Percentiles rank a stretch among this genome's conserved stretches.
phyloP scores from a whole-genome alignment of 1,140 invertebrate species.

The Drosophila hydei region DNA sequence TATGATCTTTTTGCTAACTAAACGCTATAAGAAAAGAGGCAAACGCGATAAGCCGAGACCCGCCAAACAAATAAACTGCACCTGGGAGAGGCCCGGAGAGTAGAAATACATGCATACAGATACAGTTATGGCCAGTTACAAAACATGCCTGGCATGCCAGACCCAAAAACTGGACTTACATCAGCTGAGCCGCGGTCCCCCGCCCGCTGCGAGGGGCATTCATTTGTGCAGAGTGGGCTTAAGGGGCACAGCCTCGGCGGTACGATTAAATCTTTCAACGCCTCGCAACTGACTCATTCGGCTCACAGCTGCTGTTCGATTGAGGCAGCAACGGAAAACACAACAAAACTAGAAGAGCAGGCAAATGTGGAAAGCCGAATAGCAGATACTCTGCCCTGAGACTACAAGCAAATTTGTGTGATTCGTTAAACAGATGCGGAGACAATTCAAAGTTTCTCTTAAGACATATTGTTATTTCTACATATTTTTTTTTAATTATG shows the following conservation, averaged over 20 bases:
- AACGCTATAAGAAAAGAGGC: not conserved
- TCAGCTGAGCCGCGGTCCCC: not conserved
- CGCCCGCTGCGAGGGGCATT: not conserved
- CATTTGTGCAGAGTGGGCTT: slow-evolving; percentile 8
- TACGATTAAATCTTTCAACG: slow-evolving; percentile 76
- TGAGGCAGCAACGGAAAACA: slow-evolving; percentile 24
- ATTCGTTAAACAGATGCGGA: no score
- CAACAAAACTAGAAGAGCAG: not conserved
- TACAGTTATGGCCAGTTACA: not conserved
- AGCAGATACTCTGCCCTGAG: not conserved
- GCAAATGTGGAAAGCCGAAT: not conserved
- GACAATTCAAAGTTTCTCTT: no score
- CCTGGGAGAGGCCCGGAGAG: slow-evolving; percentile 24
- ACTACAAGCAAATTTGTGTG: no score
- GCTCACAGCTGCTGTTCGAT: slow-evolving; percentile 57
- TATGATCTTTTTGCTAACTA: not conserved
- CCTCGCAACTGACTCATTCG: slow-evolving; percentile 71
- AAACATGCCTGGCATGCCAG: slow-evolving; percentile 47
- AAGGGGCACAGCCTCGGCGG: slow-evolving; percentile 34
- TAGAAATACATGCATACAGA: slow-evolving; percentile 3
- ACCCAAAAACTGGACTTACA: slow-evolving; percentile 59
- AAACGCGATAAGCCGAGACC: slow-evolving; percentile 1
- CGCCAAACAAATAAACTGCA: not conserved
- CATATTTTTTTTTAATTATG: no score
- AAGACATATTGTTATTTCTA: no score